Percentiles rank a stretch among this genome's conserved stretches.
These are phyloP conservation scores for Cottus gobio DNA, from an alignment of 2,113 vertebrate genomes.

Conservation along the genomic window DNA sequence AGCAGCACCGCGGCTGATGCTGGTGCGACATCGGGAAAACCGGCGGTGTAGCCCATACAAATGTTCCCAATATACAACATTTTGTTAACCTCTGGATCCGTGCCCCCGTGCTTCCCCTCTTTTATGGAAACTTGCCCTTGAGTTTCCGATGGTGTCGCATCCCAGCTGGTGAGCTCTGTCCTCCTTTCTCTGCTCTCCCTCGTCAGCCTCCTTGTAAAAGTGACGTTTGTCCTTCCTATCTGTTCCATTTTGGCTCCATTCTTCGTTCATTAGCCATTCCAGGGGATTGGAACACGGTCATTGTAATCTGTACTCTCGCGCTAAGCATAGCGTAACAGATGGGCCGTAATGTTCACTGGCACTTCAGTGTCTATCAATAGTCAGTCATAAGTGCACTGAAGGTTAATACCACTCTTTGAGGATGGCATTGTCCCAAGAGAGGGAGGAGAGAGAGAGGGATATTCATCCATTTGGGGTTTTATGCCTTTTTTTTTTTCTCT, in stretches of 20 bases:
- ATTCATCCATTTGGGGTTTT: conserved; percentile 58
- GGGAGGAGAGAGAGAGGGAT: conserved; percentile 35
- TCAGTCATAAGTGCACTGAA: conserved; percentile 66
- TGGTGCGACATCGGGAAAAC: conserved; percentile 28
- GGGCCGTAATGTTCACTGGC: conserved; percentile 68
- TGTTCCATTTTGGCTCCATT: conserved; percentile 59
- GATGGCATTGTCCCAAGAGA: conserved; percentile 54
- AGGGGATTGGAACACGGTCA: conserved; percentile 62
- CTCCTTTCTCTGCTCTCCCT: conserved; percentile 25
- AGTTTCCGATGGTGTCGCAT: conserved; percentile 35
- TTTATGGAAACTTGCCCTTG: conserved; percentile 29
- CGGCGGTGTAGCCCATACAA: conserved; percentile 15
- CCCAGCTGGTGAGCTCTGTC: conserved; percentile 15
- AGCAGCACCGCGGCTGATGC: conserved; percentile 43
- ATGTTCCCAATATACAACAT: conserved; percentile 38
- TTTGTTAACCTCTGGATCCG: conserved; percentile 59
- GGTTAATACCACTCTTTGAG: conserved; percentile 71
- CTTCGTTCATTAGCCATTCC: conserved; percentile 66
- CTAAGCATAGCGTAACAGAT: conserved; percentile 68
- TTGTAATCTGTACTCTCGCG: conserved; percentile 63
- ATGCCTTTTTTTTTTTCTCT: conserved; percentile 28
- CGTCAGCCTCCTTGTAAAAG: conserved; percentile 43
- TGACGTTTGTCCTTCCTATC: conserved; percentile 66
- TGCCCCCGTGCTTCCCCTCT: conserved; percentile 26
- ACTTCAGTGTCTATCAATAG: conserved; percentile 65